Conservation (phyloP, 2,797 vertebrate species). For the Apodemus agrarius region DNA sequence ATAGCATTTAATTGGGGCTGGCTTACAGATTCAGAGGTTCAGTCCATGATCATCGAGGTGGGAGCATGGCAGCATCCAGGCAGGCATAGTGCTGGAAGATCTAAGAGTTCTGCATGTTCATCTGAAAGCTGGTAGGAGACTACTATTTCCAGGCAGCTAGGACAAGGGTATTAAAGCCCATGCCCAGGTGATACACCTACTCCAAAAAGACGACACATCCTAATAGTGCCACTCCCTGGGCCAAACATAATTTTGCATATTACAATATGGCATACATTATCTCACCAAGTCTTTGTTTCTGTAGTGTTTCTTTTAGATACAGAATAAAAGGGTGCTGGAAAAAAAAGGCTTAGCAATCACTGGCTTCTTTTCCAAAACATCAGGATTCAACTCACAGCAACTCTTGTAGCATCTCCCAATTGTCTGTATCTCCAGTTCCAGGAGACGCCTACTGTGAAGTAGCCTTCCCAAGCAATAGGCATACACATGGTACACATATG, state of each 20-base stretch:
- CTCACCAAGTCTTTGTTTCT: background rate
- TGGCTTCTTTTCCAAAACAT: background rate
- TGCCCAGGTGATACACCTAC: background rate
- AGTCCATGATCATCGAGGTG: background rate
- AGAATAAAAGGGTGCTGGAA: background rate
- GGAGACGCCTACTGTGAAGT: background rate
- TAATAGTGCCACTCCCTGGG: background rate
- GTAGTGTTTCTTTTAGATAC: background rate
- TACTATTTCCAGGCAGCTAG: background rate
- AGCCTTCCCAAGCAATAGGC: background rate
- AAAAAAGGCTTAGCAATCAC: background rate
- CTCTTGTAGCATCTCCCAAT: background rate
- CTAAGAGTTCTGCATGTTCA: background rate
- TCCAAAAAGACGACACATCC: background rate
- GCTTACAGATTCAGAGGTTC: background rate
- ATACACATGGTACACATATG: background rate
- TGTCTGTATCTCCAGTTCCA: background rate
- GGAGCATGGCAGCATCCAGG: background rate
- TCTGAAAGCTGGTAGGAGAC: background rate
- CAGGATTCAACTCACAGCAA: too few species aligned
- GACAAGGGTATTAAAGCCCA: background rate
- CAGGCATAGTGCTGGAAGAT: background rate
- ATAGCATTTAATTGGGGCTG: background rate
- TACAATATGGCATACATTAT: background rate
- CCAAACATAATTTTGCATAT: background rate